Evolutionary conservation across 2,113 vertebrate species (phyloP), one percentile per base, ranked within the genome.

Genomic region (Casuarius casuarius): DNA sequence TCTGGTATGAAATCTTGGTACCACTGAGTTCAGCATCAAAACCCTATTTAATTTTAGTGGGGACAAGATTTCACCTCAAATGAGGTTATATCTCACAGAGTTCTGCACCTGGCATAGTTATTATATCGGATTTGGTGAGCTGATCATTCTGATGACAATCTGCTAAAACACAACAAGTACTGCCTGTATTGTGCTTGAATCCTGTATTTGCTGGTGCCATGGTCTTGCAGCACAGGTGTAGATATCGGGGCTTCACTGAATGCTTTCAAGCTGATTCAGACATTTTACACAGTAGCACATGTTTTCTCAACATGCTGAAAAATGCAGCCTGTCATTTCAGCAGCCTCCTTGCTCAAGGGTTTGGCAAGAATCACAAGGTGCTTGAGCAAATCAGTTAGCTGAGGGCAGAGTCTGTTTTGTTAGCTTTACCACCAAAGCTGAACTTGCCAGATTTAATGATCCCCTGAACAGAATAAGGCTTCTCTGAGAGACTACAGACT

Each of bases 1-100:
- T 85, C 59, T 95, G 84, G 63, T 87, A 65, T 85, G 91, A 92
- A 92, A 95, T 29, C 52, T 75, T 35, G 29, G 78, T 84, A 54
- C 74, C 67, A n/a, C 74, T 0, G 1, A 78, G 2, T 73, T 94
- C 40, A 63, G 42, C 49, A 15, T 70, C 58, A 29, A 54, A 82
- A 54, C 21, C 42, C 0, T 58, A 26, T 49, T 54, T 67, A 63
- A 62, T 73, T 79, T 66, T 58, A 75, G 25, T 0, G 1, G 29
- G 42, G 90, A 75, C 42, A 84, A 46, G 52, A 62, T 62, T 90
- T 92, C 84, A 76, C 63, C 91, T 89, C 59, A 51, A 3, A 33
- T 54, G 49, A 87, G 29, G 72, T 89, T 94, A 12, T 38, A 48
- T 54, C 63, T 84, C 46, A 18, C 4, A n/a, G 51, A 48, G 28